These are phyloP conservation scores for Bubo scandiacus DNA, from an alignment of 2,113 vertebrate species.

Conservation along the genomic window DNA sequence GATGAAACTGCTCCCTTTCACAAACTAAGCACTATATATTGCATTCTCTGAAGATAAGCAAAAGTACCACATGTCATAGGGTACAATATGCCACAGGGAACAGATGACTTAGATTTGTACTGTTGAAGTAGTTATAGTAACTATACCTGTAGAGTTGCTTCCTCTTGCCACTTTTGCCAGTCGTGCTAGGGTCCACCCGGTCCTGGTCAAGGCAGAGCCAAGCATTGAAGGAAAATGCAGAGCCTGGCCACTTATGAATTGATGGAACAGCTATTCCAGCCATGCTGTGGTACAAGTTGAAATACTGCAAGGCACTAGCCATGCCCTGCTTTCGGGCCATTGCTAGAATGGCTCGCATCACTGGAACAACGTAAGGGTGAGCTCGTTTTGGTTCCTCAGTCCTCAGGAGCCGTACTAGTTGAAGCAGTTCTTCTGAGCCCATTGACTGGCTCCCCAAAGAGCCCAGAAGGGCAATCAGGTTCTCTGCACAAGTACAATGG, in stretches of 20 bases:
- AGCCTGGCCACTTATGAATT: slow-evolving; percentile 90
- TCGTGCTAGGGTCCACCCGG: slow-evolving; percentile 67
- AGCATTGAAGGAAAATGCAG: slow-evolving; percentile 90
- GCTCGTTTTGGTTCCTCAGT: slow-evolving; percentile 73
- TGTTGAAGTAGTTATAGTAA: not conserved
- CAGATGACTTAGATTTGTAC: not conserved
- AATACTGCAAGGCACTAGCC: slow-evolving; percentile 94
- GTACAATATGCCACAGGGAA: not conserved
- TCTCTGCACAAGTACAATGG: slow-evolving; percentile 86
- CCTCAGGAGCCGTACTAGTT: slow-evolving; percentile 83
- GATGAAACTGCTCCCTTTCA: not conserved
- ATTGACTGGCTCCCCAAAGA: slow-evolving; percentile 92
- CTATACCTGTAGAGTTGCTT: slow-evolving; percentile 96
- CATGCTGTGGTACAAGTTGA: slow-evolving; percentile 92
- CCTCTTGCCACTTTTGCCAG: slow-evolving; percentile 87
- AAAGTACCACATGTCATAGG: not conserved
- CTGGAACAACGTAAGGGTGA: slow-evolving; percentile 85
- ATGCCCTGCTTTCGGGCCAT: slow-evolving; percentile 93
- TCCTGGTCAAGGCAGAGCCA: slow-evolving; percentile 97
- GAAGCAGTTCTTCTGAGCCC: slow-evolving; percentile 85
- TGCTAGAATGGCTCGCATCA: slow-evolving; percentile 83
- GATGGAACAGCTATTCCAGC: slow-evolving; percentile 90
- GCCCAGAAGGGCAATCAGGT: slow-evolving; percentile 86
- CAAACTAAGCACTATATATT: not conserved
- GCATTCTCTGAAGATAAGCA: not conserved